phyloP scores from a whole-genome alignment of 2,888 invertebrate genomes.

The Leptarthrus brevirostris region DNA sequence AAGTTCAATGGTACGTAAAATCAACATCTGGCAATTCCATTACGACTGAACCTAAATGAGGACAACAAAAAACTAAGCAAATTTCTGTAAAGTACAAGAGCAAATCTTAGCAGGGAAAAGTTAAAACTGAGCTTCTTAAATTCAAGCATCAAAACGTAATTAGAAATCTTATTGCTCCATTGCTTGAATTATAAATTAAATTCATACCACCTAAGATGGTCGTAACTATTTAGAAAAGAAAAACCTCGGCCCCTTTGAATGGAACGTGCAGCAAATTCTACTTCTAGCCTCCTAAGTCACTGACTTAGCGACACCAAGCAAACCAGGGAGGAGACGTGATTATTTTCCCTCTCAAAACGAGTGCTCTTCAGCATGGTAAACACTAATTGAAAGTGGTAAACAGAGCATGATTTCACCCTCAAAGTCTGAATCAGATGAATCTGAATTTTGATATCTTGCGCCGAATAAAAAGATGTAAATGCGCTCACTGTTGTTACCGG shows the following conservation, averaged over 20 bases:
- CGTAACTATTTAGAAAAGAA: background rate
- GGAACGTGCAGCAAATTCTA: background rate
- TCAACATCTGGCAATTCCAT: too few relatives aligned
- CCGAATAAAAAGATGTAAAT: background rate
- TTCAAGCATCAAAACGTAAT: too few relatives aligned
- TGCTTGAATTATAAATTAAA: background rate
- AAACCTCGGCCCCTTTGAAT: background rate
- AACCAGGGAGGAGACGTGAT: background rate
- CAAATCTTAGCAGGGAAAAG: too few relatives aligned
- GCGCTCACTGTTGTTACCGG: background rate
- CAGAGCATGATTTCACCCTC: conserved; percentile 36
- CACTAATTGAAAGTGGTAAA: conserved; percentile 42
- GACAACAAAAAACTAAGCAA: too few relatives aligned
- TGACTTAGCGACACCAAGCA: conserved; percentile 13
- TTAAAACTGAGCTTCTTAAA: too few relatives aligned
- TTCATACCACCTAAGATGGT: background rate
- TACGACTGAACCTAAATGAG: conserved; percentile 38
- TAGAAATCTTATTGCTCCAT: background rate
- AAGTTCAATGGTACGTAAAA: too few relatives aligned
- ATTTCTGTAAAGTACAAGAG: too few relatives aligned
- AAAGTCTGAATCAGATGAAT: conserved; percentile 8
- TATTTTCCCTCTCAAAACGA: background rate
- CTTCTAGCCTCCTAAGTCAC: conserved; percentile 1
- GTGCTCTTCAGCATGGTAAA: background rate
- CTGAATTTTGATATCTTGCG: conserved; percentile 13